These are phyloP conservation scores for Leptodirus hochenwartii DNA, from an alignment of 2,888 invertebrate species.

Conservation along the genomic window DNA sequence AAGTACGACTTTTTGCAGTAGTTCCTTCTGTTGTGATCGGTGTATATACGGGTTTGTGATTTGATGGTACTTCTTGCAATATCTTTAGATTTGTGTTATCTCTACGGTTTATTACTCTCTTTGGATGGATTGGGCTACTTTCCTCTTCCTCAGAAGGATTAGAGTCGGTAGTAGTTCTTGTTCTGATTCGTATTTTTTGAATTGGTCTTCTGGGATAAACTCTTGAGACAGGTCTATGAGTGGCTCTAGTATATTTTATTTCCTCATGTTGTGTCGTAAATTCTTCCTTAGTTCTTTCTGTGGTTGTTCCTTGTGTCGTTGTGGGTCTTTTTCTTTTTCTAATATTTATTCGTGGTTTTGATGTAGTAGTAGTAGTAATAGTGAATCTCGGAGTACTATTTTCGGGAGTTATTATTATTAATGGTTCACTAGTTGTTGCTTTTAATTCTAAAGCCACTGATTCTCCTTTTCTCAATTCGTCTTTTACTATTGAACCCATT, in stretches of 20 bases:
- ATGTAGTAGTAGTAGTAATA: not conserved
- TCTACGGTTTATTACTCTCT: no score
- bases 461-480: no score
- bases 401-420: slow-evolving; percentile 8
- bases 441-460: not conserved
- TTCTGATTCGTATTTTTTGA: slow-evolving; percentile 15
- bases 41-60: slow-evolving; percentile 14
- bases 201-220: slow-evolving; percentile 18
- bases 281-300: slow-evolving; percentile 8
- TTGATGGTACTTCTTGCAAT: slow-evolving; percentile 12
- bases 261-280: slow-evolving; percentile 10
- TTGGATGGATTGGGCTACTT: not conserved
- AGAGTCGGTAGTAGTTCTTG: slow-evolving; percentile 12
- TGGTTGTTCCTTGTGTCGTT: slow-evolving; percentile 9
- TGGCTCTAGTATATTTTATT: not conserved
- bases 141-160: slow-evolving; percentile 5
- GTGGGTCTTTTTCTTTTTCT: slow-evolving; percentile 7
- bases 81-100: no score
- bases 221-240: slow-evolving; percentile 9
- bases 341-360: slow-evolving; percentile 5
- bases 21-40: slow-evolving; percentile 10
- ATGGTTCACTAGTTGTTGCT: slow-evolving; percentile 5
- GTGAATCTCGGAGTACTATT: slow-evolving; percentile 12
- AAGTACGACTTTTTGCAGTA: no score
- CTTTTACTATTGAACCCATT: no score